Conservation (phyloP, 2,797 vertebrate species). For the Craterocephalus amniculus region DNA sequence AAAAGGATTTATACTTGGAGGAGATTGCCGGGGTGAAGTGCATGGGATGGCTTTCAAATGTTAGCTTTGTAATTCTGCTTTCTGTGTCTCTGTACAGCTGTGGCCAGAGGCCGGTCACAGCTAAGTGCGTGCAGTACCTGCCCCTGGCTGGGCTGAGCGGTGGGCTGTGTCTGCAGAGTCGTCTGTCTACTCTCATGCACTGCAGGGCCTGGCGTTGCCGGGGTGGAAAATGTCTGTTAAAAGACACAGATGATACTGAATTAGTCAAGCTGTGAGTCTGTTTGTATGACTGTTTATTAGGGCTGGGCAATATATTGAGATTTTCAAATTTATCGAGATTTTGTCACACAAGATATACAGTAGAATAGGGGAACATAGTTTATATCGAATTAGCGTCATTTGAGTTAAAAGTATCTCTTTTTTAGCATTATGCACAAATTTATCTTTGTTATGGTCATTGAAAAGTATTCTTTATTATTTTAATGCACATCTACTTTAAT, state of each 20-base stretch:
- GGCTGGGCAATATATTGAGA: too few species aligned
- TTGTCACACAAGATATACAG: too few species aligned
- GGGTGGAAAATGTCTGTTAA: constrained; percentile 73
- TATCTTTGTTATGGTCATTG: too few species aligned
- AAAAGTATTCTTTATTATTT: too few species aligned
- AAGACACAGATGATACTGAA: constrained; percentile 33
- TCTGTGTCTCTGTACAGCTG: constrained; percentile 16
- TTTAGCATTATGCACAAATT: too few species aligned
- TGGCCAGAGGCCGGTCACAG: constrained; percentile 14
- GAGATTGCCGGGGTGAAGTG: background rate
- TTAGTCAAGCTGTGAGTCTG: constrained; percentile 6
- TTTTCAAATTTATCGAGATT: too few species aligned
- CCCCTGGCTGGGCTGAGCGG: constrained; percentile 63
- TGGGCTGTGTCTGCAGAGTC: constrained; percentile 55
- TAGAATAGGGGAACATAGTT: too few species aligned
- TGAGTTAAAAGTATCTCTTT: too few species aligned
- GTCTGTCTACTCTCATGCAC: constrained; percentile 61
- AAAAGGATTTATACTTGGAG: background rate
- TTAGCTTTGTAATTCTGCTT: constrained; percentile 10
- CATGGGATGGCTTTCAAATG: background rate
- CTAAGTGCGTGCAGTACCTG: constrained; percentile 66
- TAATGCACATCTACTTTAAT: too few species aligned
- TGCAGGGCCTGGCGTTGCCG: constrained; percentile 64
- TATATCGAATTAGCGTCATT: too few species aligned
- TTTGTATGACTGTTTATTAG: constrained; percentile 2